Base-by-base conservation (phyloP, 2,888 invertebrate genomes). In the Cheilosia impressa region DNA sequence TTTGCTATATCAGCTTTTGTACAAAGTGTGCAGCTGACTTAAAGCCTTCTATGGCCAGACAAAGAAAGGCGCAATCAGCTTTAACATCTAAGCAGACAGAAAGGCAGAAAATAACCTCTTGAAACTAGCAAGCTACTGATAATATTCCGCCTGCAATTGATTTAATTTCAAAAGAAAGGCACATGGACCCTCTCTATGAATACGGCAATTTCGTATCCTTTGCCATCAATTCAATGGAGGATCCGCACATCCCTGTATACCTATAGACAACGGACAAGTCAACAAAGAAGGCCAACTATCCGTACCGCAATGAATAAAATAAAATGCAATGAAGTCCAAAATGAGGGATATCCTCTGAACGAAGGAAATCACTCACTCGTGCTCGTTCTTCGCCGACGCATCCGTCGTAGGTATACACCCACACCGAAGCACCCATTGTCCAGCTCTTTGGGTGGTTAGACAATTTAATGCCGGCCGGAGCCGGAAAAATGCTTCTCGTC, bases 401-500 rank as follows among this genome's bases (percentile, higher is more conserved):
- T 68, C 41, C 45, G 31, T 3, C 1, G 19, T 4, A 10, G 17
- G 17, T 3, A 6, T 22, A 38, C 43, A 47, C 27, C 41, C 31
- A 58, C 57, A 63, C 5, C n/a, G 10, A 27, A 50, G 38, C 62
- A 62, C 53, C 65, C 63, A 34, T 57, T 66, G 77, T 53, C 60
- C 55, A 38, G 38, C 75, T 47, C 66, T 66, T 47, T 65, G 52
- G 68, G 34, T 72, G 65, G 79, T 80, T 76, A 81, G 76, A 81
- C 81, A 85, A 72, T 81, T 77, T 85, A 68, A 85, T 72, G 22
- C 57, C 68, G 31, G 38, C 81, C 72, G 31, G 55, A 76, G 43
- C 68, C 71, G 69, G 75, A 76, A 72, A 80, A 85, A 77, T 76
- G 50, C 55, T 81, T 66, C 71, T 62, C 68, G 66, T 76, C 60